A percentile compares a stretch with the other conserved stretches of the same genome.
These are phyloP conservation scores for Blera fallax DNA, from an alignment of 2,888 invertebrate genomes.

Conservation along the genomic window DNA sequence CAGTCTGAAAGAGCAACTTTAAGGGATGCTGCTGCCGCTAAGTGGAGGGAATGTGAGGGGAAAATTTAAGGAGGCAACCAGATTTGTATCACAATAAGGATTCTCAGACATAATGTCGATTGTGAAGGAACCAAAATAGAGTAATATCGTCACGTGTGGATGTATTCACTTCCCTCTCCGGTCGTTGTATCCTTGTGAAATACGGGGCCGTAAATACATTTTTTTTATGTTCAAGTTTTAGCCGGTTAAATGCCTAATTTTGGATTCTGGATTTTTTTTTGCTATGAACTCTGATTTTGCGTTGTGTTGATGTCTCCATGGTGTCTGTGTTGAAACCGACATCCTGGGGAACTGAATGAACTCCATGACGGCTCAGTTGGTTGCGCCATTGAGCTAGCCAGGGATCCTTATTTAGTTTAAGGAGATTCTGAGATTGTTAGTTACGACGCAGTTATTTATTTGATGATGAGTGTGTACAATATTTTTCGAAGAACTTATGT, in stretches of 20 bases:
- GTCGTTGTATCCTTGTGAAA: background rate
- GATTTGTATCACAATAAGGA: slow-evolving; percentile 19
- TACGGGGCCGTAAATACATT: background rate
- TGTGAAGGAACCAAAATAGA: background rate
- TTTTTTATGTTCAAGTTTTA: background rate
- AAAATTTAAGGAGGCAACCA: background rate
- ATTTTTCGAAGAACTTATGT: no score
- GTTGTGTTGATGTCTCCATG: slow-evolving; percentile 23
- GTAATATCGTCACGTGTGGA: slow-evolving; percentile 9
- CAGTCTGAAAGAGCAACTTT: background rate
- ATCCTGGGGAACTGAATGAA: background rate
- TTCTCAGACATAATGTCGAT: slow-evolving; percentile 38
- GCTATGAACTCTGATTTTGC: background rate
- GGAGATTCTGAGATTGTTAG: no score
- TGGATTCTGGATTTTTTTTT: background rate
- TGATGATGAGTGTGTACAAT: no score
- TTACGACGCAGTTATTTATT: no score
- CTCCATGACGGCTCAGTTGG: background rate
- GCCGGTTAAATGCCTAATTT: background rate
- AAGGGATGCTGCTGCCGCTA: background rate
- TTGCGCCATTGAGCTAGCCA: no score
- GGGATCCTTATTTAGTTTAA: no score
- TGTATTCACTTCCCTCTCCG: no score
- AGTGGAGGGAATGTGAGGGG: background rate
- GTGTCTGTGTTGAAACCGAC: slow-evolving; percentile 25